Evolutionary conservation across 37 sponge, comb jelly and placozoan genomes (phyloP), one percentile per base, ranked within the genome.

Genomic region (Halisarca cf. caerulea): DNA sequence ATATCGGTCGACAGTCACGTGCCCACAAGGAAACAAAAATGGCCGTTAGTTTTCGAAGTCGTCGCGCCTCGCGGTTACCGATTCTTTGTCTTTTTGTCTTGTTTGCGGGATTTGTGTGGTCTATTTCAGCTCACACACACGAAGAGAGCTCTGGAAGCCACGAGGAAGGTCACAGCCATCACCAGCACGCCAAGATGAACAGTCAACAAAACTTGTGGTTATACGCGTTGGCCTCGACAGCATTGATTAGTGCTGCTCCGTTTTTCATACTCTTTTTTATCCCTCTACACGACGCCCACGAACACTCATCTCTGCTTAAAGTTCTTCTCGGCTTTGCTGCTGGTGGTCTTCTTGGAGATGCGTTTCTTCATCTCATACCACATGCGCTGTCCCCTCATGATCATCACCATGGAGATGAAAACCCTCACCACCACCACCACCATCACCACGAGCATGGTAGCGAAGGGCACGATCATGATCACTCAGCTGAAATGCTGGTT

Each of bases 291-390:
- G 86, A 88, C 41, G 80, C 88, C 2, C 36, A 71, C 32, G 90
- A 93, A 51, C 94, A 93, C n/a, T 61, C 87, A 21, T 53, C 85
- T 8, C 83, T 95, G 3, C 83, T 95, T 14, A 93, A 95, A 60
- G 87, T 92, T 0, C 89, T 98, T 7, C 89, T 98, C 18, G 89
- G 96, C 78, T 98, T 98, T 86, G 98, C 98, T 21, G 91, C 96
- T 2, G 98, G 98, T 25, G 98, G 98, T 35, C 84, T 98, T 8
- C 69, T 98, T 30, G 98, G 98, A 9, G 98, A 98, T 66, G 98
- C 98, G 1, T 95, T 98, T 54, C 85, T 98, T 25, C 98, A 98
- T 81, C 90, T 98, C 41, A 98, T 98, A 30, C 98, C 98, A 0
- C 98, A 98, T 59, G 98, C 98, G 1, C 77, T 95, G 2, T 85